Evolutionary conservation across 2,113 vertebrate genomes (phyloP).

Genomic region (Corvus hawaiiensis): DNA sequence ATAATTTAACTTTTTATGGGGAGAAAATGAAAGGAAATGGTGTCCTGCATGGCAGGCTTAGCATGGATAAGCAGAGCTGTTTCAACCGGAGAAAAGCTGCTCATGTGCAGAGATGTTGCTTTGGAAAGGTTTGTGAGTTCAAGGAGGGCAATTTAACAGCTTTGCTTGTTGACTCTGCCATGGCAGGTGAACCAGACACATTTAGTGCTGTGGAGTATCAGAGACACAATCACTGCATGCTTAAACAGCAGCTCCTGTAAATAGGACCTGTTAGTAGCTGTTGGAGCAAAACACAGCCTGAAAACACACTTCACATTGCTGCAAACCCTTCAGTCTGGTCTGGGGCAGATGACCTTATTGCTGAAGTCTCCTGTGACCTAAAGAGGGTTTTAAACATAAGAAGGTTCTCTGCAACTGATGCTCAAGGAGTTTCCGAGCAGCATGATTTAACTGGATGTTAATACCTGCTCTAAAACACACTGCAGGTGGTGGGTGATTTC

Average conservation of each 20-base stretch:
- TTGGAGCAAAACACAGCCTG: neutral
- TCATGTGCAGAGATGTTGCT: neutral
- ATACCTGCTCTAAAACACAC: neutral
- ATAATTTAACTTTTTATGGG: slow-evolving; percentile 72
- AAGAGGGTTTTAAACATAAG: neutral
- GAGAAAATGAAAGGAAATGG: slow-evolving; percentile 34
- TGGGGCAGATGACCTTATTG: rapidly evolving
- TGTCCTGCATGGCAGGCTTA: slow-evolving; percentile 48
- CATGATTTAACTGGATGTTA: neutral
- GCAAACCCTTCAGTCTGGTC: neutral
- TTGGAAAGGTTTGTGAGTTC: neutral
- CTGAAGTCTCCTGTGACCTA: neutral
- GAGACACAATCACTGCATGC: neutral
- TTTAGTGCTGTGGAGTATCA: neutral
- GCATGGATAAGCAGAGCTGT: neutral
- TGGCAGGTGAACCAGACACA: neutral
- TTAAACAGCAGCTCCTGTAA: neutral
- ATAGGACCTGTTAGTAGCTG: neutral
- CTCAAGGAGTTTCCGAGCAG: neutral
- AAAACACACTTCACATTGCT: neutral
- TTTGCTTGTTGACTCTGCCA: neutral
- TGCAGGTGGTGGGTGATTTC: neutral
- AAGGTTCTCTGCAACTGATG: neutral
- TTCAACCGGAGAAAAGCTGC: neutral
- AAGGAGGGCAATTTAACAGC: neutral